Conservation (phyloP, 2,113 vertebrate species). For the Taxidea taxus region DNA sequence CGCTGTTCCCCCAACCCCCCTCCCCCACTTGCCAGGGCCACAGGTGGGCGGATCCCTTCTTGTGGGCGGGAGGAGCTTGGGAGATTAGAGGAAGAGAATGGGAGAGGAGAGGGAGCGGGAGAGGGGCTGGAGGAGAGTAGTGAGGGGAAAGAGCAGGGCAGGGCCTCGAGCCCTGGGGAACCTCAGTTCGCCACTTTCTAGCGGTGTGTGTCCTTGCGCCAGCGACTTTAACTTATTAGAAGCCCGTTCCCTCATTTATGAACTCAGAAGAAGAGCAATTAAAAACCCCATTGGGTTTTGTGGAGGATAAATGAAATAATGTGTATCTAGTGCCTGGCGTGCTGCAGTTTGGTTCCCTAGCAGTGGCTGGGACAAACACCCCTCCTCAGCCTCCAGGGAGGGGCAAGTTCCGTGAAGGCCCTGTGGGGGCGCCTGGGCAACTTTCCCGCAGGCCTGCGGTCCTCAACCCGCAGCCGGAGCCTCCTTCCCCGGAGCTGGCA, state of each 20-base stretch:
- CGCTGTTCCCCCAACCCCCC: neutral
- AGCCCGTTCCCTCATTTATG: slow-evolving; percentile 16
- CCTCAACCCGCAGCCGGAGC: neutral
- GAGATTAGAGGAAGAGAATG: neutral
- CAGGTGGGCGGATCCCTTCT: slow-evolving; percentile 44
- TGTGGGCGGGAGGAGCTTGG: neutral
- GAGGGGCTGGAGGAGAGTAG: neutral
- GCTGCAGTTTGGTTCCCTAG: neutral
- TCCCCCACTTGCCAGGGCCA: slow-evolving; percentile 15
- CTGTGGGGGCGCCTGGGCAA: neutral
- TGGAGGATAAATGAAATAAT: neutral
- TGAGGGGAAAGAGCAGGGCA: neutral
- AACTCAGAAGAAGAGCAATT: slow-evolving; percentile 13
- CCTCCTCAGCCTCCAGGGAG: neutral
- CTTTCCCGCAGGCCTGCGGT: neutral
- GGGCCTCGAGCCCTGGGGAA: neutral
- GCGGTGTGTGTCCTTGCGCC: neutral
- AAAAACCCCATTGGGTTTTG: neutral
- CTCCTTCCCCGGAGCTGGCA: neutral
- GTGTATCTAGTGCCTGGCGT: neutral
- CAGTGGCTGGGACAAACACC: neutral
- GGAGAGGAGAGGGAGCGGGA: neutral
- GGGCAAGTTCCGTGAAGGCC: neutral
- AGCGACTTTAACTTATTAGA: neutral
- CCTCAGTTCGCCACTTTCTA: neutral